Evolutionary conservation across 2,113 vertebrate species (phyloP).

Genomic region (Quiscalus mexicanus): DNA sequence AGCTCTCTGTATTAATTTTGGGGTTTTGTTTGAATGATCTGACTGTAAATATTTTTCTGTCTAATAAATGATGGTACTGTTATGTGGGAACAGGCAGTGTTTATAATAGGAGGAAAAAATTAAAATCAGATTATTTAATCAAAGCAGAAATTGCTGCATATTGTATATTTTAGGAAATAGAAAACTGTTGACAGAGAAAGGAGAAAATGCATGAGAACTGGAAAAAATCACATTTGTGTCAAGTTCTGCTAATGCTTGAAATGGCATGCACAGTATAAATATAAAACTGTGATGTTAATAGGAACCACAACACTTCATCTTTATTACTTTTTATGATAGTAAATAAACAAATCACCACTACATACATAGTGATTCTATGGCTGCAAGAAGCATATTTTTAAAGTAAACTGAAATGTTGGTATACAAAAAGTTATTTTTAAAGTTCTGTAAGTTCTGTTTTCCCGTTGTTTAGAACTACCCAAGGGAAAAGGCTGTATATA

Average conservation of each 20-base stretch:
- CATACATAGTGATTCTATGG: background rate
- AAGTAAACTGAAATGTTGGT: background rate
- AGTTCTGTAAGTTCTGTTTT: background rate
- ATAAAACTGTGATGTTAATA: background rate
- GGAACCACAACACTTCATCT: background rate
- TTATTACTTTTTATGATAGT: background rate
- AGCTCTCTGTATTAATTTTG: background rate
- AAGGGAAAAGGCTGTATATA: background rate
- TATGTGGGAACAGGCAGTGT: background rate
- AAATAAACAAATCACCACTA: background rate
- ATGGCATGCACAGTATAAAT: background rate
- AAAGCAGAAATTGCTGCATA: background rate
- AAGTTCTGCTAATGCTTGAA: background rate
- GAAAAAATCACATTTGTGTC: background rate
- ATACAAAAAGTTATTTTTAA: conserved; percentile 17
- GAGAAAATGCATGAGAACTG: background rate
- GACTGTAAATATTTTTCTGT: conserved; percentile 31
- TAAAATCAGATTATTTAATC: conserved; percentile 1
- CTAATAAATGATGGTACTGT: background rate
- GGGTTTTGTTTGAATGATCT: background rate
- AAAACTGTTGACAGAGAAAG: background rate
- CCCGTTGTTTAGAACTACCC: conserved; percentile 22
- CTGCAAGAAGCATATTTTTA: background rate
- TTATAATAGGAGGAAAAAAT: conserved; percentile 1
- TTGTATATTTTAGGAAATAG: background rate